phyloP scores from a whole-genome alignment of 2,797 vertebrate genomes.

The Poecilia wingei region DNA sequence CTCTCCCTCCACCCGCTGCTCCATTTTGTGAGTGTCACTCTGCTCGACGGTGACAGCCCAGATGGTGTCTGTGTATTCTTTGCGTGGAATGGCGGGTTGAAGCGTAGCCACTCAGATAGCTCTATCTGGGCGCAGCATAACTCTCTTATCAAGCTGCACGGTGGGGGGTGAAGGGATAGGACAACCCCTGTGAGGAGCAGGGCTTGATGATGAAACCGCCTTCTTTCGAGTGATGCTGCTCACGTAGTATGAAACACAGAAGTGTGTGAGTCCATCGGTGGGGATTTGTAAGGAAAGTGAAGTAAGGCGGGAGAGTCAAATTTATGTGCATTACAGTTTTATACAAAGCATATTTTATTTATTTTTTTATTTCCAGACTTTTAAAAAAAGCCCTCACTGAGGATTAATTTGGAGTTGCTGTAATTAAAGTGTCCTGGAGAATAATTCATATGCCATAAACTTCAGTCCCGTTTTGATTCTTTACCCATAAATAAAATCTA shows the following conservation, averaged over 20 bases:
- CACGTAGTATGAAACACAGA: conserved; percentile 19
- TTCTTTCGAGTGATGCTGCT: conserved; percentile 52
- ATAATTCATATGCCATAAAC: neutral
- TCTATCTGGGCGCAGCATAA: conserved; percentile 80
- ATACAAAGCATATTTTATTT: neutral
- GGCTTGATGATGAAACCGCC: conserved; percentile 49
- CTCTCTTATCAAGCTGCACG: conserved; percentile 74
- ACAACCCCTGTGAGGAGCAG: conserved; percentile 55
- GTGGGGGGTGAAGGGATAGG: conserved; percentile 31
- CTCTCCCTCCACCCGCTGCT: conserved; percentile 39
- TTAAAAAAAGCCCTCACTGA: neutral
- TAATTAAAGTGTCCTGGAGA: neutral
- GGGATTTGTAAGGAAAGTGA: neutral
- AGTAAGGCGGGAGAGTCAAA: conserved; percentile 20
- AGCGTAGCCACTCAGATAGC: conserved; percentile 79
- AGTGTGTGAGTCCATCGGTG: conserved; percentile 9
- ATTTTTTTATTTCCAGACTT: neutral
- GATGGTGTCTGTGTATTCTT: conserved; percentile 54
- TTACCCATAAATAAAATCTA: neutral
- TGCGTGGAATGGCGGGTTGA: conserved; percentile 73
- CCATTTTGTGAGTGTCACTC: conserved; percentile 67
- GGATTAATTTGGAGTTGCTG: neutral
- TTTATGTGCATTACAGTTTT: neutral
- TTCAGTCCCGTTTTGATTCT: neutral
- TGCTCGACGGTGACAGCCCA: conserved; percentile 45